A percentile compares a stretch with the other conserved stretches of the same genome.
These are phyloP conservation scores for Caenorhabditis latens DNA, from an alignment of 1,140 invertebrate genomes.

Conservation along the genomic window DNA sequence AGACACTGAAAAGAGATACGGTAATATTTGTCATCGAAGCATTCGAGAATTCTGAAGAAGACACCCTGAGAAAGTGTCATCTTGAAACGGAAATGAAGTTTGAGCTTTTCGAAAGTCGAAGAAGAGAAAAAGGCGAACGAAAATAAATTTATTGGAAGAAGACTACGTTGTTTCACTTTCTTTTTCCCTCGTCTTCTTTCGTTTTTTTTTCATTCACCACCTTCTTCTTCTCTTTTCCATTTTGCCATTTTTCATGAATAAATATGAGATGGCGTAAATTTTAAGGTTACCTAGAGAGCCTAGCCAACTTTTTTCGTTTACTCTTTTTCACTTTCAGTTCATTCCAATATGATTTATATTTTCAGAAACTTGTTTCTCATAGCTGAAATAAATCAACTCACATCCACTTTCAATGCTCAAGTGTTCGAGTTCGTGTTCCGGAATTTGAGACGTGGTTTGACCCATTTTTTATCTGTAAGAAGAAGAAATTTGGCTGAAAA, in stretches of 20 bases:
- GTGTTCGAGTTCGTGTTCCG: conserved; percentile 65
- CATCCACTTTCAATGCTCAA: conserved; percentile 70
- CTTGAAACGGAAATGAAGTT: conserved; percentile 15
- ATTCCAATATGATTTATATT: neutral
- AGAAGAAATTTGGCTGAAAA: neutral
- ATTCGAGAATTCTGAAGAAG: conserved; percentile 2
- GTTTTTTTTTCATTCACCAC: conserved; percentile 42
- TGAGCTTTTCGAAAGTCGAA: neutral
- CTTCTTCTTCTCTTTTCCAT: conserved; percentile 42
- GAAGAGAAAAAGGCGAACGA: neutral
- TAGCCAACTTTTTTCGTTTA: conserved; percentile 1
- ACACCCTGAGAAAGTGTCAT: neutral
- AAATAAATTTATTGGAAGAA: conserved; percentile 56
- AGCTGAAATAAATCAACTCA: conserved; percentile 58
- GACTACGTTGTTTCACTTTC: conserved; percentile 35
- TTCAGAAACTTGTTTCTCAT: neutral
- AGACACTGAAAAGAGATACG: conserved; percentile 69
- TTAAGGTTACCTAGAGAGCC: neutral
- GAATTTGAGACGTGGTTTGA: conserved; percentile 66
- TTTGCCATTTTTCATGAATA: conserved; percentile 46
- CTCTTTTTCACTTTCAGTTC: neutral
- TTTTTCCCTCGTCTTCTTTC: neutral
- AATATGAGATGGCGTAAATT: conserved; percentile 25
- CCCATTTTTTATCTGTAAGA: conserved; percentile 59
- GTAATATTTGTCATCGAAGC: neutral